phyloP scores from a whole-genome alignment of 2,888 invertebrate species.

The Mesoligia furuncula region DNA sequence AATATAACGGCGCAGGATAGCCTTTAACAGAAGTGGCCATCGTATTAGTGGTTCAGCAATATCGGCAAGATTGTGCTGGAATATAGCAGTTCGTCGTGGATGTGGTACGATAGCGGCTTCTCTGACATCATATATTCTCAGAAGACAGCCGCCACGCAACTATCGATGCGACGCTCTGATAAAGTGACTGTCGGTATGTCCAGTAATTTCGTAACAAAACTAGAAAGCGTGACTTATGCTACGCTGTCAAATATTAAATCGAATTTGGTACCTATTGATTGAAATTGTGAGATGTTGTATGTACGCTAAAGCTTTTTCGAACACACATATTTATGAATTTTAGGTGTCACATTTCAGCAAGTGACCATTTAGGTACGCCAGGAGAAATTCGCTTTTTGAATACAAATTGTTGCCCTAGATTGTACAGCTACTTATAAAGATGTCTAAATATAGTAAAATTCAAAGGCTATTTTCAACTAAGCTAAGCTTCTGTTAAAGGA shows the following conservation, averaged over 20 bases:
- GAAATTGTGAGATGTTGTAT: background rate
- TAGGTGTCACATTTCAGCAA: background rate
- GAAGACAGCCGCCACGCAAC: too few relatives aligned
- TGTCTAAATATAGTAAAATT: constrained; percentile 10
- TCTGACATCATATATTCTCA: too few relatives aligned
- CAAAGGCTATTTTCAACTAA: constrained; percentile 16
- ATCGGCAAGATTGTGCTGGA: too few relatives aligned
- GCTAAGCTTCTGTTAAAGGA: constrained; percentile 13
- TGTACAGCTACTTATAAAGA: background rate
- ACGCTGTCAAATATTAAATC: background rate
- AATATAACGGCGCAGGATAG: background rate
- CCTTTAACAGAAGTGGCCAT: too few relatives aligned
- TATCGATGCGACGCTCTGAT: too few relatives aligned
- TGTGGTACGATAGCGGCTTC: too few relatives aligned
- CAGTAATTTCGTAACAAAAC: too few relatives aligned
- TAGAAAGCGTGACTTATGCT: too few relatives aligned
- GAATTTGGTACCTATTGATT: background rate
- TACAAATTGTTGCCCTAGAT: background rate
- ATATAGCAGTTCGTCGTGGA: too few relatives aligned
- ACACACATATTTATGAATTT: background rate
- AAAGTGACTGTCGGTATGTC: too few relatives aligned
- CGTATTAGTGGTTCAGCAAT: too few relatives aligned
- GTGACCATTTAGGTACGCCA: background rate
- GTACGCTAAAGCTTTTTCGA: background rate
- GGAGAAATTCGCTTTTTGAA: background rate